Evolutionary conservation across 2,888 invertebrate species (phyloP).

Genomic region (Sphinx pinastri): DNA sequence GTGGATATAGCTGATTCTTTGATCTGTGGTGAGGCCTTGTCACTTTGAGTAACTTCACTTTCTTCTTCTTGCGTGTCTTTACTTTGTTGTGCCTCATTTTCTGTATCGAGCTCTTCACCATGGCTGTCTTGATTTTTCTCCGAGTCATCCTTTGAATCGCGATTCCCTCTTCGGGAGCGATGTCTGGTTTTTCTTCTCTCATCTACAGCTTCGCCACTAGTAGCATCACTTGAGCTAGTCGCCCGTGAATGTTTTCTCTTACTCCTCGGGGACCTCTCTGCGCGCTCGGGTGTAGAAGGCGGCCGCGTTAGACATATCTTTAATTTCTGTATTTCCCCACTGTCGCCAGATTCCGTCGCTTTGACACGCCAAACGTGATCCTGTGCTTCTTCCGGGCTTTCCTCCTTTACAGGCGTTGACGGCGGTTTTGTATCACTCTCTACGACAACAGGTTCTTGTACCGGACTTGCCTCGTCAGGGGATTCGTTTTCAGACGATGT

Average conservation of each 20-base stretch:
- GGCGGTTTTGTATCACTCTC: conserved; percentile 54
- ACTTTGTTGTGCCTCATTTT: conserved; percentile 37
- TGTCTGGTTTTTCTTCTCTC: conserved; percentile 73
- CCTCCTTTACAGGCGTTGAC: conserved; percentile 62
- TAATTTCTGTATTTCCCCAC: conserved; percentile 86
- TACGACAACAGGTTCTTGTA: conserved; percentile 51
- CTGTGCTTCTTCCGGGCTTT: conserved; percentile 65
- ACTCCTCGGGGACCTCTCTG: conserved; percentile 78
- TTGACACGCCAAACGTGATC: conserved; percentile 83
- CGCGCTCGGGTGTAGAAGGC: conserved; percentile 80
- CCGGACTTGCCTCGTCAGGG: conserved; percentile 65
- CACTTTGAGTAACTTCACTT: conserved; percentile 56
- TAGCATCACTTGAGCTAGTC: conserved; percentile 77
- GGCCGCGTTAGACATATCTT: conserved; percentile 86
- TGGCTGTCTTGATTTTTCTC: conserved; percentile 67
- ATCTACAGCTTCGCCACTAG: conserved; percentile 72
- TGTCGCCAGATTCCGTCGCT: conserved; percentile 73
- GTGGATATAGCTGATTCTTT: conserved; percentile 55
- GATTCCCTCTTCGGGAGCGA: conserved; percentile 62
- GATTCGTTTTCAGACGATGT: conserved; percentile 82
- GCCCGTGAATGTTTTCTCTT: conserved; percentile 80
- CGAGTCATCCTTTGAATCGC: conserved; percentile 64
- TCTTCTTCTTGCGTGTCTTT: conserved; percentile 40
- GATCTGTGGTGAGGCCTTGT: conserved; percentile 36
- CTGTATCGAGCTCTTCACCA: conserved; percentile 57